Evolutionary conservation across 2,888 invertebrate genomes (phyloP).

Genomic region (Clunio marinus): DNA sequence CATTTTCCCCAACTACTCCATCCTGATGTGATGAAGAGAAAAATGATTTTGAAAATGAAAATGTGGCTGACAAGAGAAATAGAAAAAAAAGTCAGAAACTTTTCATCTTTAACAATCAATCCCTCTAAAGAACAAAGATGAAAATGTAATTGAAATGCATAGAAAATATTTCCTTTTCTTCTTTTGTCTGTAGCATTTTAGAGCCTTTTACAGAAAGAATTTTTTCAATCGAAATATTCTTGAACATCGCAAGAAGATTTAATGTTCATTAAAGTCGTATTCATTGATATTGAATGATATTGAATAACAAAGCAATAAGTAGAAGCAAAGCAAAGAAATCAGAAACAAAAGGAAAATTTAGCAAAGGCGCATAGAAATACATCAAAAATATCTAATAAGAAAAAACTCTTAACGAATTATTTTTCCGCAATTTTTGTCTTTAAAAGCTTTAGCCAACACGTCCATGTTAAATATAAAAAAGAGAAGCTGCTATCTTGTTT

Average conservation of each 20-base stretch:
- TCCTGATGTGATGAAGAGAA: slow-evolving; percentile 43
- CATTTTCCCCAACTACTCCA: slow-evolving; percentile 53
- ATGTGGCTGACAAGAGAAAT: too few relatives aligned
- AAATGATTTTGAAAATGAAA: not conserved
- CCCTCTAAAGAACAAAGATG: too few relatives aligned
- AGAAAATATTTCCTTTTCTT: not conserved
- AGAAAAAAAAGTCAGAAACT: too few relatives aligned
- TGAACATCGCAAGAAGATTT: not conserved
- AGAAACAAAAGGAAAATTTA: too few relatives aligned
- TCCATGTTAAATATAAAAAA: too few relatives aligned
- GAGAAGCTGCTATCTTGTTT: not conserved
- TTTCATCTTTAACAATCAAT: too few relatives aligned
- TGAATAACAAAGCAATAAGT: not conserved
- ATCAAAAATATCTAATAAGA: not conserved
- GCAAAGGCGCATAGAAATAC: too few relatives aligned
- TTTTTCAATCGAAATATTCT: too few relatives aligned
- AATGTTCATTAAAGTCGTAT: slow-evolving; percentile 14
- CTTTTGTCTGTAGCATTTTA: not conserved
- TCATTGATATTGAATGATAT: not conserved
- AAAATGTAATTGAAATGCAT: not conserved
- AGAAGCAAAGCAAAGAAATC: not conserved
- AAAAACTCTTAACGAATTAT: too few relatives aligned
- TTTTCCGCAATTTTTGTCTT: too few relatives aligned
- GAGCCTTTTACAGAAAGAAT: not conserved
- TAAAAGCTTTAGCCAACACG: too few relatives aligned